phyloP scores from a whole-genome alignment of 1,140 invertebrate species.

The Nephila pilipes region DNA sequence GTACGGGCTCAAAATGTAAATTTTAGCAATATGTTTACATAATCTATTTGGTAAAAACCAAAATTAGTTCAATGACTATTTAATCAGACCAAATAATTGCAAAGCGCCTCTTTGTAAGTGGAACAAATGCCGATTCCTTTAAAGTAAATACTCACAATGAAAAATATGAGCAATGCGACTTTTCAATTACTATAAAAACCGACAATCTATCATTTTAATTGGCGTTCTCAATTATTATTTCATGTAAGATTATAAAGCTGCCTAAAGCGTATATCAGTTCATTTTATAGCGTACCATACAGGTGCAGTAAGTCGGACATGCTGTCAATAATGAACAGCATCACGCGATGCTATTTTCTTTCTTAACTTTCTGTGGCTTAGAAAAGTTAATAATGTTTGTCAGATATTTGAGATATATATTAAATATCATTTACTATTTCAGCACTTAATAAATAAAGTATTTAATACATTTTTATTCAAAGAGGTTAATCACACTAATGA shows the following conservation, averaged over 20 bases:
- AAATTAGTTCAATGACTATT: not conserved
- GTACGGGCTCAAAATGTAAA: too few relatives aligned
- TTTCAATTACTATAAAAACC: not conserved
- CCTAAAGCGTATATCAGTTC: not conserved
- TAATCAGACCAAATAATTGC: not conserved
- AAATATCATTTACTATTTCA: too few relatives aligned
- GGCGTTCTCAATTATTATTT: not conserved
- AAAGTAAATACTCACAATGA: not conserved
- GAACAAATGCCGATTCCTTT: not conserved
- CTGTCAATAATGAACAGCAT: not conserved
- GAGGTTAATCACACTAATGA: too few relatives aligned
- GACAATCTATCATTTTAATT: not conserved
- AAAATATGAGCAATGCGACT: not conserved
- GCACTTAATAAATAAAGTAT: too few relatives aligned
- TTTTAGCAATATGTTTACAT: not conserved
- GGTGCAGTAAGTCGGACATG: not conserved
- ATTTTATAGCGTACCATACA: not conserved
- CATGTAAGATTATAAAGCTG: not conserved
- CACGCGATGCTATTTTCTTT: not conserved
- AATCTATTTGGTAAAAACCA: not conserved
- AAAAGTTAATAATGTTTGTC: too few relatives aligned
- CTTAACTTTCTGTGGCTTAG: too few relatives aligned
- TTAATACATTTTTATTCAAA: too few relatives aligned
- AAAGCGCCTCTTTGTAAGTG: not conserved
- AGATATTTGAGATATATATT: too few relatives aligned